Percentiles rank a stretch among this genome's conserved stretches.
Evolutionary conservation across 1,140 invertebrate species (phyloP).

Genomic region (Phymorhynchus buccinoides): DNA sequence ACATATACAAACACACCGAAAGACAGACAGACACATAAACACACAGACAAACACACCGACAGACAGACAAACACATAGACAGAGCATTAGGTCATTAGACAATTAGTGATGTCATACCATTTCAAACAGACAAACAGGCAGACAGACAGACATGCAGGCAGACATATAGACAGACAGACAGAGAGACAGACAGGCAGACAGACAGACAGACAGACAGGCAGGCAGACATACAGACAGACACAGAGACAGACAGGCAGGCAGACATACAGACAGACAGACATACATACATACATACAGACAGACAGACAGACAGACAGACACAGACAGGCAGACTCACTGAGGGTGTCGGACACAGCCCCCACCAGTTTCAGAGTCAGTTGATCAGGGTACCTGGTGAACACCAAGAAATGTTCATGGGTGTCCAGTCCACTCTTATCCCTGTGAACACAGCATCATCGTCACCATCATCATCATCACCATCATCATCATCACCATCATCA

Average conservation of each 20-base stretch:
- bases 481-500: not conserved
- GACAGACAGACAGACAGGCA: conserved; percentile 43
- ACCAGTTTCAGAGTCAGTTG: conserved; percentile 55
- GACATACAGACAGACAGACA: not conserved
- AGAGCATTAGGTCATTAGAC: not conserved
- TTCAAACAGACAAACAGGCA: not conserved
- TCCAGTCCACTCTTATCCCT: conserved; percentile 56
- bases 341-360: conserved; percentile 50
- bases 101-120: not conserved
- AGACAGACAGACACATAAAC: too few relatives aligned
- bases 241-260: not conserved
- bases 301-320: not conserved
- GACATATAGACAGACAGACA: not conserved
- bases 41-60: too few relatives aligned
- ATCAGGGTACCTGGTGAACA: conserved; percentile 63
- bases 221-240: conserved; percentile 13
- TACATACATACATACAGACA: not conserved
- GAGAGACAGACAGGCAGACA: not conserved
- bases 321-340: conserved; percentile 48
- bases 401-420: conserved; percentile 59
- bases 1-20: too few relatives aligned
- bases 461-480: not conserved
- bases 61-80: not conserved
- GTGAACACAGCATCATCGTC: conserved; percentile 22
- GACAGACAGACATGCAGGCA: not conserved